Percentiles rank a stretch among this genome's conserved stretches.
These are phyloP conservation scores for Acleris literana DNA, from an alignment of 2,888 invertebrate species.

Conservation along the genomic window DNA sequence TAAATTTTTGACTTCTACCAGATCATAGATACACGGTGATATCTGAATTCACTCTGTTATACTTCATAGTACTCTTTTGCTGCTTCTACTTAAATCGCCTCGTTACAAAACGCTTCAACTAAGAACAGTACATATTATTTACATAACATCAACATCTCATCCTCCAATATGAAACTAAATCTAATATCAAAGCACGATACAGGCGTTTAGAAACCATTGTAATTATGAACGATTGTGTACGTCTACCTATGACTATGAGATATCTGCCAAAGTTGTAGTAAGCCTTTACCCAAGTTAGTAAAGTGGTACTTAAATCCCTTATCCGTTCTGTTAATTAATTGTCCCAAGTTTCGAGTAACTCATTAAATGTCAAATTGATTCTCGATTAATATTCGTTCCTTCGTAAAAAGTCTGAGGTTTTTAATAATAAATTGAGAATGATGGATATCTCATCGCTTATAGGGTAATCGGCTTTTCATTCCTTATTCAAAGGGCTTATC, in stretches of 20 bases:
- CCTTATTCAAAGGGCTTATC: too few relatives aligned
- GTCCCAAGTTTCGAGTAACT: not conserved
- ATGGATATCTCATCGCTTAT: not conserved
- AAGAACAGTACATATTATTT: too few relatives aligned
- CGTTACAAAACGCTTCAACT: too few relatives aligned
- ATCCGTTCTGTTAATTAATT: constrained; percentile 6
- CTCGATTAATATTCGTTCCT: not conserved
- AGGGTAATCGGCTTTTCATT: not conserved
- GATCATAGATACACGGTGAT: too few relatives aligned
- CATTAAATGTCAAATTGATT: not conserved
- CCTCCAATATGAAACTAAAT: too few relatives aligned
- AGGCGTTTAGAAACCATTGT: constrained; percentile 1
- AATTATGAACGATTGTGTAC: constrained; percentile 12
- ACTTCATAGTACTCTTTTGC: too few relatives aligned
- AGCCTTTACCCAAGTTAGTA: constrained; percentile 9
- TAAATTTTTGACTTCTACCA: too few relatives aligned
- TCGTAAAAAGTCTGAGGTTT: not conserved
- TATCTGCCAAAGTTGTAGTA: constrained; percentile 1
- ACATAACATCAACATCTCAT: too few relatives aligned
- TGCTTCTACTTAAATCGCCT: too few relatives aligned
- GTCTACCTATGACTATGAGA: constrained; percentile 3
- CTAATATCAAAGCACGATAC: constrained; percentile 6
- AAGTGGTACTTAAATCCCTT: not conserved
- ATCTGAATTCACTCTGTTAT: too few relatives aligned
- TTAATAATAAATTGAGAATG: not conserved